Base-by-base conservation (phyloP, 2,888 invertebrate species). In the Oxytorus armatus region DNA sequence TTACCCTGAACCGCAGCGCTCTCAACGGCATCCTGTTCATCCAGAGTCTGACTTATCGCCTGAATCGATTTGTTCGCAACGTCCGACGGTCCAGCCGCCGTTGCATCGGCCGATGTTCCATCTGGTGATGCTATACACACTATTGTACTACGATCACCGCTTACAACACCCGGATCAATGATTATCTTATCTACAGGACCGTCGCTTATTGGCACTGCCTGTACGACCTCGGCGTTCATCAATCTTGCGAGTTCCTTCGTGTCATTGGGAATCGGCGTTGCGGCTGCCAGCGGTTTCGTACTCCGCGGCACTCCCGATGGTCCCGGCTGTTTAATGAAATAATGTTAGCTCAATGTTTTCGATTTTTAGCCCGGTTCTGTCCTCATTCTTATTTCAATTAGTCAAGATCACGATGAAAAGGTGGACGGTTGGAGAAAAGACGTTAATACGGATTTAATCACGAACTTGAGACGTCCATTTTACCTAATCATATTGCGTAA, bases 11-110 rank as follows among this genome's bases (percentile, higher is more conserved):
- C 87, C 0, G 86, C 73, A 1, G 75, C 79, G 0, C 76, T 57
- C 63, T 90, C 90, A 0, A 57, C 82, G 0, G 87, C 88, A 2
- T 90, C 90, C 84, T 90, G 88, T 11, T 87, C 85, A 14, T 86
- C 83, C 18, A 89, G 81, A 0, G 82, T 79, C 10, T 88, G 85
- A 80, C 81, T 85, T 63, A 90, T 87, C 4, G 87, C 81, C 74
- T 84, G 86, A 11, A 88, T 85, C 8, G 89, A 90, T 0, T 83
- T 85, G 68, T 88, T 88, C 0, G 86, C 86, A 4, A 57, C 18
- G 0, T 44, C 16, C 8, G 66, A 61, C 11, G 57, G 55, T 0
- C 23, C 55, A 5, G n/a, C 69, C 0, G 16, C 42, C 0, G 42
- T 25, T 11, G 23, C 42, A 23, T 44, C 69, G 11, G 53, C 11